phyloP scores from a whole-genome alignment of 2,113 vertebrate species.

The Penelope pileata region DNA sequence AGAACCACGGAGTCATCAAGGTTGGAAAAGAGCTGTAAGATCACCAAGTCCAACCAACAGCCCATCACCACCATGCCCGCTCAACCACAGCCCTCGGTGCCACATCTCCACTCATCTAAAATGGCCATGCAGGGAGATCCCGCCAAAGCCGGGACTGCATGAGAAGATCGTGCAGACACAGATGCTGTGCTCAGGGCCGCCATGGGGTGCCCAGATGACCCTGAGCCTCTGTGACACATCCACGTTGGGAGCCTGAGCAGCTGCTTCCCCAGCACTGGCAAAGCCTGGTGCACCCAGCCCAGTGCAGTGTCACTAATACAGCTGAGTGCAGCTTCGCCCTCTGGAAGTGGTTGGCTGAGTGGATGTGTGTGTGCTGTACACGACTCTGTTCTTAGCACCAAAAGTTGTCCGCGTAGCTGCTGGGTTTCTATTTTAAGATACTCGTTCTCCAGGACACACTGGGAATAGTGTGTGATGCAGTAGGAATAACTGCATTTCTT shows the following conservation, averaged over 20 bases:
- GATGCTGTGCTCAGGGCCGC: too few relatives aligned
- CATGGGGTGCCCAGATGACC: accelerated
- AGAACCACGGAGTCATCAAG: too few relatives aligned
- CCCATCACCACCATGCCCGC: too few relatives aligned
- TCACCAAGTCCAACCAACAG: not conserved
- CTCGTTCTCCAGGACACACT: accelerated
- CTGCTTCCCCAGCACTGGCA: not conserved
- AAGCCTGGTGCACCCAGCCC: not conserved
- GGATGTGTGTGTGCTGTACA: not conserved
- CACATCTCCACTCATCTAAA: not conserved
- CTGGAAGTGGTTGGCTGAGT: not conserved
- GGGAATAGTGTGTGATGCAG: too few relatives aligned
- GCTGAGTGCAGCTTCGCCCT: not conserved
- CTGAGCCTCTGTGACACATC: not conserved
- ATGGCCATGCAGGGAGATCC: not conserved
- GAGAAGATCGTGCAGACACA: not conserved
- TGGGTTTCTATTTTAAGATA: not conserved
- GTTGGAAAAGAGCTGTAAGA: not conserved
- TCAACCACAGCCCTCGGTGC: too few relatives aligned
- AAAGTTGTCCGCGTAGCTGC: not conserved
- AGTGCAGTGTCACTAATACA: accelerated
- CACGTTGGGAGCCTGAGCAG: not conserved
- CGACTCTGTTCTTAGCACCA: not conserved
- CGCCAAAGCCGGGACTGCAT: accelerated
- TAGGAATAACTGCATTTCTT: not conserved